These are phyloP conservation scores for Steinernema khuongi DNA, from an alignment of 1,140 invertebrate genomes.

Conservation along the genomic window DNA sequence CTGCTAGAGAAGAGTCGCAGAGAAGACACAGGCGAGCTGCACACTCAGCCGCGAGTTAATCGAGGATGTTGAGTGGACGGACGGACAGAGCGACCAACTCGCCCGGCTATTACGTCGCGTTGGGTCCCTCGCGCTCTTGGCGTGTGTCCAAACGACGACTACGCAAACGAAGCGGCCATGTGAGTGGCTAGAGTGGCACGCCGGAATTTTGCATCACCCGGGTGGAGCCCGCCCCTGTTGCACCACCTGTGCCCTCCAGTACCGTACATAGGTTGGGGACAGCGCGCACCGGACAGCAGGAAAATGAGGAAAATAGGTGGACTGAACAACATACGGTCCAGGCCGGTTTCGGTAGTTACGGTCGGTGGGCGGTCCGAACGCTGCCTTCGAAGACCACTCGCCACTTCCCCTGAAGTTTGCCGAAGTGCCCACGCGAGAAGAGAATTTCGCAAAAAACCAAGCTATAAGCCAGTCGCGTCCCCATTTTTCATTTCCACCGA, in stretches of 20 bases:
- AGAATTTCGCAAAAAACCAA: no score
- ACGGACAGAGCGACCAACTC: neutral
- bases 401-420: no score
- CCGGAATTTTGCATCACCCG: neutral
- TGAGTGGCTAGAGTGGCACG: neutral
- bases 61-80: neutral
- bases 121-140: neutral
- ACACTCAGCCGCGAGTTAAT: neutral
- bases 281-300: no score
- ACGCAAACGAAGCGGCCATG: neutral
- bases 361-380: no score
- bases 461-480: neutral
- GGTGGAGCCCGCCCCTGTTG: no score
- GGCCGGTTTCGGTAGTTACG: no score
- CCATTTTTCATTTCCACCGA: neutral
- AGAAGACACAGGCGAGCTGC: neutral
- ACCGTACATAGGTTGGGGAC: no score
- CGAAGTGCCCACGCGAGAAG: no score
- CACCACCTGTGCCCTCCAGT: no score
- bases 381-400: no score
- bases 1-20: neutral
- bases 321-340: no score
- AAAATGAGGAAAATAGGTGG: no score
- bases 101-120: neutral
- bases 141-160: constrained; percentile 12